Base-by-base conservation (phyloP, 2,113 vertebrate genomes). In the Tupaia chinensis region DNA sequence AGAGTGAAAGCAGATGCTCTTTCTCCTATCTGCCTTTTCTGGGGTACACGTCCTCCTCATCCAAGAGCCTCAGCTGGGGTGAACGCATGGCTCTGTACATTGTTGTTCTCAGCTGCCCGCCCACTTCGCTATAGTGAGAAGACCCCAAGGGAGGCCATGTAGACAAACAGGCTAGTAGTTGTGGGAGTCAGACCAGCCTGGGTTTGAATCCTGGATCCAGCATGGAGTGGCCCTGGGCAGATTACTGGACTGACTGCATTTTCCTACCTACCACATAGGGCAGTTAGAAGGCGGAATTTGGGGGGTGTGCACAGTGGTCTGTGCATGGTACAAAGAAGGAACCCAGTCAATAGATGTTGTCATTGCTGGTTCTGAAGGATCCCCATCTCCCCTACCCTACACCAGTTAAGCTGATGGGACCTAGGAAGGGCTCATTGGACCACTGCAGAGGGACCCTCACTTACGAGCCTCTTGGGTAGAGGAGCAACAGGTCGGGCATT, bases 281-380 rank as follows among this genome's bases (percentile, higher is more conserved):
- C 16, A 69, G 23, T 58, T 87, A n/a, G 22, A 9, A 92, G 8
- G 34, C 54, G 83, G 22, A 87, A 58, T 10, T 56, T 29, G 6
- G 5, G 0, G 65, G 9, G 13, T 25, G 0, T 34, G 3, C 27
- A 10, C 17, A 25, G 9, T 15, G 10, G 68, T 73, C 20, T 60
- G 25, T 6, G 10, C 4, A 11, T 8, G 29, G 44, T 29, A 16
- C 74, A n/a, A 60, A 78, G 22, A 56, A 83, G 19, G 53, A 27
- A 7, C 32, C 25, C 22, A 4, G 9, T n/a, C 58, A 53, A 60
- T 10, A 80, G n/a, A 14, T 15, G 15, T 9, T 53, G 1, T 68
- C 20, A 20, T 32, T 56, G 29, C 17, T 19, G 3, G 25, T 44
- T 58, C 61, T 16, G 1, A 54, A 68, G 44, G 5, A 23, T 58